These are phyloP conservation scores for Rhinoderma darwinii DNA, from an alignment of 2,113 vertebrate species.

Conservation along the genomic window DNA sequence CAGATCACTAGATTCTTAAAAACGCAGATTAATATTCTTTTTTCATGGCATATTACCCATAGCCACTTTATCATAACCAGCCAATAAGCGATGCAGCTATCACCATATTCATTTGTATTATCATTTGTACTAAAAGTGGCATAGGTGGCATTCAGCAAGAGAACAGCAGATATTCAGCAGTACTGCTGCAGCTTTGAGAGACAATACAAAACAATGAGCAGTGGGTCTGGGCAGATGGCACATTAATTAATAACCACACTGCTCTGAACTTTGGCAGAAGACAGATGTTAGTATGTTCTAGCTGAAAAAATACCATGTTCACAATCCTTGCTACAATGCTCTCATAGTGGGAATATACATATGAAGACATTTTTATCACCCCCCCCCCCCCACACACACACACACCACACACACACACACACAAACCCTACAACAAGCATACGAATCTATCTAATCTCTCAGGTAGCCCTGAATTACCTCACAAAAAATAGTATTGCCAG, in stretches of 20 bases:
- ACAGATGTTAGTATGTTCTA: conserved; percentile 58
- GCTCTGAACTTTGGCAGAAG: conserved; percentile 58
- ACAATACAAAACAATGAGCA: conserved; percentile 40
- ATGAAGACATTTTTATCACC: background rate
- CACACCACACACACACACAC: too few relatives aligned
- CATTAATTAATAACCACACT: conserved; percentile 58
- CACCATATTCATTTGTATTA: conserved; percentile 1
- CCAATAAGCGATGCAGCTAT: background rate
- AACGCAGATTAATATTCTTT: conserved; percentile 6
- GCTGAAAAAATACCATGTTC: conserved; percentile 52
- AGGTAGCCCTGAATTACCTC: too few relatives aligned
- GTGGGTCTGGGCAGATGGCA: conserved; percentile 53
- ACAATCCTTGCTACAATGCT: conserved; percentile 36
- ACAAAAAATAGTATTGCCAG: too few relatives aligned
- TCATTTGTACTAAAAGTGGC: background rate
- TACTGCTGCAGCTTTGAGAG: conserved; percentile 5
- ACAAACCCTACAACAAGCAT: too few relatives aligned
- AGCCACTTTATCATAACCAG: background rate
- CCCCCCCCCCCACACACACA: too few relatives aligned
- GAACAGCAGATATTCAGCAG: conserved; percentile 12
- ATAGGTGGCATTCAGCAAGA: background rate
- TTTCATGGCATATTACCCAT: background rate
- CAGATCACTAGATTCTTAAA: conserved; percentile 9
- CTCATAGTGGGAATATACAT: conserved; percentile 21
- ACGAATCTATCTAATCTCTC: too few relatives aligned